Percentiles rank a stretch among this genome's conserved stretches.
Conservation (phyloP, 2,797 vertebrate genomes). For the Anniella stebbinsi region DNA sequence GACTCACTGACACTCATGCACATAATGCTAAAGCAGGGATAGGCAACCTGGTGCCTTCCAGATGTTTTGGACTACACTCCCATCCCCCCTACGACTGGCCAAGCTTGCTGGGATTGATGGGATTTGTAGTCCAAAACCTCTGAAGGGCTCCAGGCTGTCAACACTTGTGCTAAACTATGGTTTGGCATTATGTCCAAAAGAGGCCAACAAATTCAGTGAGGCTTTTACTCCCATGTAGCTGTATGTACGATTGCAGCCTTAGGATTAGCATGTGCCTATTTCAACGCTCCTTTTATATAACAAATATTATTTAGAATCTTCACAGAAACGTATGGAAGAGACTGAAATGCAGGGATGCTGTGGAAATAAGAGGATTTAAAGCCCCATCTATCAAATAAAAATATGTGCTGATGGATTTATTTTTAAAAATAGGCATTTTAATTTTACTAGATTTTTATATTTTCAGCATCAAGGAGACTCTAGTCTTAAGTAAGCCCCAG, state of each 20-base stretch:
- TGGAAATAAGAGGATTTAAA: slow-evolving; percentile 1
- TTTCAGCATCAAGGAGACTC: slow-evolving; percentile 42
- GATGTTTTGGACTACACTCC: too few relatives aligned
- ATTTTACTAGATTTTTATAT: background rate
- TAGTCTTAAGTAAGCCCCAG: slow-evolving; percentile 55
- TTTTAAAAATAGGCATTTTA: slow-evolving; percentile 19
- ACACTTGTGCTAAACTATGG: background rate
- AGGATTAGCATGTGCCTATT: background rate
- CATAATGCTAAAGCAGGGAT: background rate
- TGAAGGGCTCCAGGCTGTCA: too few relatives aligned
- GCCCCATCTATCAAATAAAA: slow-evolving; percentile 22
- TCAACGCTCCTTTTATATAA: slow-evolving; percentile 7
- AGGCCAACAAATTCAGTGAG: background rate
- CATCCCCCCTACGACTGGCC: too few relatives aligned
- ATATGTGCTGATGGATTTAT: background rate
- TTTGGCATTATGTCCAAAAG: background rate
- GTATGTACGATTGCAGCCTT: background rate
- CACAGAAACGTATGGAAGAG: background rate
- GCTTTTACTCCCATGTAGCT: background rate
- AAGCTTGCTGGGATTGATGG: too few relatives aligned
- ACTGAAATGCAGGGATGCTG: slow-evolving; percentile 3
- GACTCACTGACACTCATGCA: background rate
- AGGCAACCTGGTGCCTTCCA: too few relatives aligned
- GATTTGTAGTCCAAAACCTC: too few relatives aligned
- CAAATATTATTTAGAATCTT: slow-evolving; percentile 15